Evolutionary conservation across 2,797 vertebrate species (phyloP).

Genomic region (Catostomus latipinnis): DNA sequence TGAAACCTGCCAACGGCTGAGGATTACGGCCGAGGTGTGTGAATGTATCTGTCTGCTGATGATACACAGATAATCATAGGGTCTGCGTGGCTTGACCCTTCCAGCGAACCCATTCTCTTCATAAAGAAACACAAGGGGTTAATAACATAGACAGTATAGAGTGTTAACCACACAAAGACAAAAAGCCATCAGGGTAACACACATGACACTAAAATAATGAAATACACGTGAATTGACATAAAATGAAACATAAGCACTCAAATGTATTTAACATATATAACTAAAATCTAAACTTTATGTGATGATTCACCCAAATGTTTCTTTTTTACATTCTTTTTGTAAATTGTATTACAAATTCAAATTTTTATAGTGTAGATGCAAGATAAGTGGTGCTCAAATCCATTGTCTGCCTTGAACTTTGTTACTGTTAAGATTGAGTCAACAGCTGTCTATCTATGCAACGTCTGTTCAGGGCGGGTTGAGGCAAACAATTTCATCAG

Average conservation of each 20-base stretch:
- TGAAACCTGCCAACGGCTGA: slow-evolving; percentile 71
- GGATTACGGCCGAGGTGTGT: slow-evolving; percentile 69
- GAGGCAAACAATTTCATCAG: slow-evolving; percentile 9
- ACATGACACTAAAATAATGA: background rate
- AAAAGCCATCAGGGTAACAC: background rate
- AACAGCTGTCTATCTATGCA: slow-evolving; percentile 5
- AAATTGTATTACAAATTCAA: no score
- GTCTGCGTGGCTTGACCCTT: slow-evolving; percentile 1
- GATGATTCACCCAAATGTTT: no score
- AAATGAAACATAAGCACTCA: no score
- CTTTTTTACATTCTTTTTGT: no score
- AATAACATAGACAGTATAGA: background rate
- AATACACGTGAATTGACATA: no score
- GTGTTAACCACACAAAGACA: slow-evolving; percentile 5
- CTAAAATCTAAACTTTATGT: no score
- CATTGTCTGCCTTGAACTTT: slow-evolving; percentile 47
- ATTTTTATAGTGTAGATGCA: background rate
- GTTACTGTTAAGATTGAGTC: slow-evolving; percentile 29
- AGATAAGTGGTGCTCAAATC: slow-evolving; percentile 22
- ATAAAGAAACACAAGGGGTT: slow-evolving; percentile 7
- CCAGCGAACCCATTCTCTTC: background rate
- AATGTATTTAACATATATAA: no score
- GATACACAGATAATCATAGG: slow-evolving; percentile 27
- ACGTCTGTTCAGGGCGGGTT: slow-evolving; percentile 18
- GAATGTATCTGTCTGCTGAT: slow-evolving; percentile 31